Conservation (phyloP, 2,888 invertebrate genomes). For the Amaurobius ferox region DNA sequence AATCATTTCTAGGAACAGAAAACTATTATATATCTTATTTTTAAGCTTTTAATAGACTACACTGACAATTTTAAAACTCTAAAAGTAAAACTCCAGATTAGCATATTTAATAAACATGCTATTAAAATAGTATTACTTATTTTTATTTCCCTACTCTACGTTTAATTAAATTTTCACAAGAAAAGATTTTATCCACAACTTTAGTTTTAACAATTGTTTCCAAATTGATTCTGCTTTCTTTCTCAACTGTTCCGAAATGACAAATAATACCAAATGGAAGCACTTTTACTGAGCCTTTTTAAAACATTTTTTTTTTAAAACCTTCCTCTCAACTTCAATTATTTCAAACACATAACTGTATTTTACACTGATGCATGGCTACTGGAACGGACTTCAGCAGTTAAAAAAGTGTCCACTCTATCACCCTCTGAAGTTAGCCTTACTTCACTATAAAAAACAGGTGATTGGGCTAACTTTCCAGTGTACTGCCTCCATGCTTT, state of each 20-base stretch:
- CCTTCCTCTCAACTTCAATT: not conserved
- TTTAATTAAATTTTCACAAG: not conserved
- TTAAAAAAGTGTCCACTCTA: constrained; percentile 60
- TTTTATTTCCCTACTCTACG: not conserved
- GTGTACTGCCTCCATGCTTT: constrained; percentile 55
- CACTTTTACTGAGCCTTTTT: constrained; percentile 51
- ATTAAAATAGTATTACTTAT: not conserved
- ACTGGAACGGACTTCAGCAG: constrained; percentile 42
- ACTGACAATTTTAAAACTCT: not conserved
- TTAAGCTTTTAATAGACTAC: not conserved
- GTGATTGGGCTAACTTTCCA: constrained; percentile 40
- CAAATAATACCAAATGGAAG: constrained; percentile 42
- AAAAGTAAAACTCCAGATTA: not conserved
- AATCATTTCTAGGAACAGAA: not conserved
- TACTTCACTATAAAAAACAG: constrained; percentile 66
- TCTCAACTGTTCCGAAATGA: not conserved
- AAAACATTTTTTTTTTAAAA: constrained; percentile 14
- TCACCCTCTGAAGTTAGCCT: constrained; percentile 45
- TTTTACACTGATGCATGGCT: constrained; percentile 62
- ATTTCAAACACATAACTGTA: not conserved
- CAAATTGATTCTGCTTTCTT: not conserved
- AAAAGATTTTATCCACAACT: not conserved
- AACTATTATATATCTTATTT: not conserved
- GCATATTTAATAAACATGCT: not conserved
- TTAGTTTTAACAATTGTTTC: not conserved